These are phyloP conservation scores for Petrocephalus sullivani DNA, from an alignment of 2,797 vertebrate genomes.

Conservation along the genomic window DNA sequence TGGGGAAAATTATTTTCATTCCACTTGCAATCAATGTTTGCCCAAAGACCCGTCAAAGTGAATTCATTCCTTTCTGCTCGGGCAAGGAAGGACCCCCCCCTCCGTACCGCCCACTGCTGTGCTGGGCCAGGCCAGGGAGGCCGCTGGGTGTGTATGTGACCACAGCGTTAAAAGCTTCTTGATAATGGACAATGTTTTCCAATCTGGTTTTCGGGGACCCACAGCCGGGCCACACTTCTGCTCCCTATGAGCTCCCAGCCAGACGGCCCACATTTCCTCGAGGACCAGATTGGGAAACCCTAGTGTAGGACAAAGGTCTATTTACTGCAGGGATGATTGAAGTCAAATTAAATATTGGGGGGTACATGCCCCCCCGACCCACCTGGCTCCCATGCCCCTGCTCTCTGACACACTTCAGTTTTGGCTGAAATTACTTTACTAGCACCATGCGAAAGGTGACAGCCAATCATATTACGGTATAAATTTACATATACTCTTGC, in stretches of 20 bases:
- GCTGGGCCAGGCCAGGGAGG: background rate
- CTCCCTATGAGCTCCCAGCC: too few relatives aligned
- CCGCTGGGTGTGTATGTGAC: background rate
- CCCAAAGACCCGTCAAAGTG: slow-evolving; percentile 5
- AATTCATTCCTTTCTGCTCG: background rate
- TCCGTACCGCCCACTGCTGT: background rate
- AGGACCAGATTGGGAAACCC: too few relatives aligned
- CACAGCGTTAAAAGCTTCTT: background rate
- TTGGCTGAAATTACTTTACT: background rate
- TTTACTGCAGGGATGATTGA: background rate
- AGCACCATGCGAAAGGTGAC: background rate
- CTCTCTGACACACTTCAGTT: background rate
- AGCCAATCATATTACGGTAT: background rate
- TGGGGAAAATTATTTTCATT: background rate
- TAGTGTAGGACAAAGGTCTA: slow-evolving; percentile 18
- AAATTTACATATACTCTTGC: background rate
- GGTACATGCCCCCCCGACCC: background rate
- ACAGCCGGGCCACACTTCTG: too few relatives aligned
- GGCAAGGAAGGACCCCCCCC: background rate
- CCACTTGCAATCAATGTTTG: background rate
- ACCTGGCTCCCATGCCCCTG: background rate
- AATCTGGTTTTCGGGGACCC: too few relatives aligned
- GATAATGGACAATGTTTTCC: too few relatives aligned
- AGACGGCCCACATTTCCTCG: too few relatives aligned
- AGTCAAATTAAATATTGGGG: background rate